Base-by-base conservation (phyloP, 64 coral and sea anemone species). In the Trachythela sp. region DNA sequence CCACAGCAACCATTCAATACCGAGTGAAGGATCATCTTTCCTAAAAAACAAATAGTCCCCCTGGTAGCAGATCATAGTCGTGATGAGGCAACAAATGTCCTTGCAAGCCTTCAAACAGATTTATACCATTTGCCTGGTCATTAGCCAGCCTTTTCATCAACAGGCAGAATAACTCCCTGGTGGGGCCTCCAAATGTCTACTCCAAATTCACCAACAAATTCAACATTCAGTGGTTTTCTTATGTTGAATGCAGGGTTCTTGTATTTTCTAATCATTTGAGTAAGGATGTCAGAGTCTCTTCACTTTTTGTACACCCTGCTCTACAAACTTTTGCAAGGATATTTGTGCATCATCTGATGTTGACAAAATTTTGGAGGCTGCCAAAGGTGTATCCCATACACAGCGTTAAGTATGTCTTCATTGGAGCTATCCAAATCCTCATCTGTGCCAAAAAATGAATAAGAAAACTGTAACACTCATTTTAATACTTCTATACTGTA, bases 221-320 rank as follows among this genome's bases (percentile, higher is more conserved):
- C 75, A 18, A 80, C 75, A 36, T 80, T 80, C 15, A 36, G 75
- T 34, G 75, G 33, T 80, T 36, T 80, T 80, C 75, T 80, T 17
- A 80, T 17, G 4, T 80, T 22, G 30, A 80, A 80, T 80, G 37
- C 75, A 36, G 75, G 75, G 9, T 80, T 80, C 33, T 80, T 80
- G 30, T 80, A 80, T 38, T 80, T 80, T 39, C 75, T 80, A 29
- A 80, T 80, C 75, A 80, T 80, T 36, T 80, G 75, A 39, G 33
- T 30, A 80, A 80, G 4, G 8, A 80, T 80, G 75, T 80, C 75
- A 34, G 26, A 14, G 75, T 80, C 75, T 36, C 75, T 80, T 13
- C 35, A 34, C 33, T 34, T n/a, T 80, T 36, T 80, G 75, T 15
- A 80, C 30, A 80, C 27, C 75, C 20, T 80, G 27, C 20, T 80